Evolutionary conservation across 2,888 invertebrate species (phyloP), one percentile per base, ranked within the genome.

Genomic region (Koerneria pararmatus): DNA sequence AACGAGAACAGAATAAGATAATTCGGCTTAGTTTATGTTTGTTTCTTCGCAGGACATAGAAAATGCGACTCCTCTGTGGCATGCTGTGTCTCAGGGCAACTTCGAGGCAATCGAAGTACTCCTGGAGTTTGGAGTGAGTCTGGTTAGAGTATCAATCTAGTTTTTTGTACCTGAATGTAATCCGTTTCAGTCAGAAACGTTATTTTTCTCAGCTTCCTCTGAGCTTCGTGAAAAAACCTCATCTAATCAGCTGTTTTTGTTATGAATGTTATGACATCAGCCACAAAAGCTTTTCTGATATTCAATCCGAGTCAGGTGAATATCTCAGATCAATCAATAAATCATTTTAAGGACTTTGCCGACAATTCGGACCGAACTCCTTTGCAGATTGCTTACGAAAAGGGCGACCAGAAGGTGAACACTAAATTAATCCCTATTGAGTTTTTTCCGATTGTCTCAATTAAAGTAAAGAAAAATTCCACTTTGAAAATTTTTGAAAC

Each of bases 351-450:
- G 64, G 64, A 64, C 22, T 56, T 54, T 5, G 54, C 64, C 1
- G 56, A 64, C 24, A 41, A 63, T 27, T 53, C 35, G 53, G 63
- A 63, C n/a, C 51, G 54, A 3, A 41, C 54, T 4, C 54, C 54
- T n/a, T 54, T 56, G 22, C 22, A 4, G 8, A 31, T 64, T 19
- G 64, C 64, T 1, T 1, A 19, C 3, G 37, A 54, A 24, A 64
- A 64, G 54, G 46, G 46, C 4, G 41, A 41, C 54, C n/a, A n/a
- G n/a, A n/a, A n/a, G n/a, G n/a, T n/a, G n/a, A n/a, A n/a, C n/a
- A n/a, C n/a, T n/a, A n/a, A n/a, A n/a, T n/a, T n/a, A n/a, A n/a
- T n/a, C n/a, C n/a, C n/a, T n/a, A n/a, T n/a, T n/a, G n/a, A n/a
- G n/a, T n/a, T n/a, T n/a, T n/a, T n/a, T n/a, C n/a, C n/a, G n/a